A percentile compares a stretch with the other conserved stretches of the same genome.
Conservation (phyloP, 2,888 invertebrate species). For the Cristatella mucedo region DNA sequence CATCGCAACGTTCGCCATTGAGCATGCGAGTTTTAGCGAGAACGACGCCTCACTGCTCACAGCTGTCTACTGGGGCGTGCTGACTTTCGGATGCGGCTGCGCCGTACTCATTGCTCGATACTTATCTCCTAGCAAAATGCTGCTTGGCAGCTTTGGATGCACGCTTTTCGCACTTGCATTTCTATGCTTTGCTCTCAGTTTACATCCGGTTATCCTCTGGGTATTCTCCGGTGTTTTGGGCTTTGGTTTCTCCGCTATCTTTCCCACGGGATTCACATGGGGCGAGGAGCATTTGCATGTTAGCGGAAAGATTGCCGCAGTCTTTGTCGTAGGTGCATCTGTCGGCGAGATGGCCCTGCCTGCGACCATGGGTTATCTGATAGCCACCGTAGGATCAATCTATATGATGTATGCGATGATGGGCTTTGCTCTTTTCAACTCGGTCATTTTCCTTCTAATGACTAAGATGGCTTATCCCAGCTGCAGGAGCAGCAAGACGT, state of each 20-base stretch:
- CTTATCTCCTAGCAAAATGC: constrained; percentile 33
- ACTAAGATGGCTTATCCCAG: no score
- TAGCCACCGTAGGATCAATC: constrained; percentile 26
- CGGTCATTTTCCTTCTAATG: no score
- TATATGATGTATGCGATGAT: constrained; percentile 38
- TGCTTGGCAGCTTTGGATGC: constrained; percentile 33
- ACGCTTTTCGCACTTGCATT: no score
- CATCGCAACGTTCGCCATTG: constrained; percentile 33
- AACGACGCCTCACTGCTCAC: constrained; percentile 33
- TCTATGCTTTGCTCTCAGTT: no score
- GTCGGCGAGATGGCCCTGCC: constrained; percentile 39
- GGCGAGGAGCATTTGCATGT: constrained; percentile 38
- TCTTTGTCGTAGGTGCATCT: constrained; percentile 38
- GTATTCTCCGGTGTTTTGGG: constrained; percentile 36
- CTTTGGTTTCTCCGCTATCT: constrained; percentile 39
- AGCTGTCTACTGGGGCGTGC: constrained; percentile 39
- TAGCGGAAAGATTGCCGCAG: constrained; percentile 38
- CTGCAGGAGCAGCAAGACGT: no score
- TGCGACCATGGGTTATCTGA: constrained; percentile 32
- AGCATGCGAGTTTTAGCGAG: constrained; percentile 26
- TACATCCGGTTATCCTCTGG: no score
- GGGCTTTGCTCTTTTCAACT: no score
- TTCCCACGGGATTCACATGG: constrained; percentile 41
- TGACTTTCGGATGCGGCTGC: constrained; percentile 37
- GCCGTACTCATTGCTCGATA: constrained; percentile 36